These are phyloP conservation scores for Catharus fuscescens DNA, from an alignment of 2,113 vertebrate genomes.

Conservation along the genomic window DNA sequence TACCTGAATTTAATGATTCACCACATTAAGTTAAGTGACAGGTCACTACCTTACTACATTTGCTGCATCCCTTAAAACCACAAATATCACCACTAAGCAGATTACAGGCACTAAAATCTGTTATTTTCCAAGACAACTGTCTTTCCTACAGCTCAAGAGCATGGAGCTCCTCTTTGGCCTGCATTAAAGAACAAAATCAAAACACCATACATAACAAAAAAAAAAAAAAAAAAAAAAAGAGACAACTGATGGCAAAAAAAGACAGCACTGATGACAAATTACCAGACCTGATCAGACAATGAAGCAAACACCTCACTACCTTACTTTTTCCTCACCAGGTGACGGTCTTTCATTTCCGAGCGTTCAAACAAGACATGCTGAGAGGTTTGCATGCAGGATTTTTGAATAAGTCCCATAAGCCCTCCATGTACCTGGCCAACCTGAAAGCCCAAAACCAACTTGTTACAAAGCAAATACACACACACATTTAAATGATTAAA, in stretches of 20 bases:
- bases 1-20: not conserved
- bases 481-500: not conserved
- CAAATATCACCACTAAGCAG: not conserved
- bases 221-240: not conserved
- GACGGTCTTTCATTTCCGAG: constrained; percentile 90
- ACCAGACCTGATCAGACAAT: not conserved
- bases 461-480: not conserved
- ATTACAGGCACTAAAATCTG: not conserved
- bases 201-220: not conserved
- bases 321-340: constrained; percentile 89
- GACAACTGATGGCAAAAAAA: not conserved
- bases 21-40: not conserved
- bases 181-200: not conserved
- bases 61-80: not conserved
- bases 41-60: not conserved
- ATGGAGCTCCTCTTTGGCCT: not conserved
- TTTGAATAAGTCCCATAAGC: constrained; percentile 88
- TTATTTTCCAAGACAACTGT: not conserved
- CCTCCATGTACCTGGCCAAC: constrained; percentile 92
- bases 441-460: constrained; percentile 60
- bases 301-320: not conserved
- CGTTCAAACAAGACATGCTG: constrained; percentile 94
- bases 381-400: constrained; percentile 83
- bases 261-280: not conserved
- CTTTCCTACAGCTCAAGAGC: not conserved